These are phyloP conservation scores for Ciconia maguari DNA, from an alignment of 2,113 vertebrate species.

Conservation along the genomic window DNA sequence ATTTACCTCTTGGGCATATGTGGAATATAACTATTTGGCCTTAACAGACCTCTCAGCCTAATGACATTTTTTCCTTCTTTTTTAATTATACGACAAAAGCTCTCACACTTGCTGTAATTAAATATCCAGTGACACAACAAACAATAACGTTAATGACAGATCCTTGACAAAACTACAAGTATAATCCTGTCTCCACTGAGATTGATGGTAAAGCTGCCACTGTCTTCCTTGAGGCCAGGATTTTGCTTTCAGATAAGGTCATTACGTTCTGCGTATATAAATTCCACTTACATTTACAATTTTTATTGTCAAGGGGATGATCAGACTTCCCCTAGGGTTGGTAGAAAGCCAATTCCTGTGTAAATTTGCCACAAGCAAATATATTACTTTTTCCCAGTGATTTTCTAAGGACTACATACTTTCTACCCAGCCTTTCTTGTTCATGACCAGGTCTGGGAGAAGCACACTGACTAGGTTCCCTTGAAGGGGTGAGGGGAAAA, in stretches of 20 bases:
- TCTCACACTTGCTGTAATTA: not conserved
- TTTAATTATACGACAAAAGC: not conserved
- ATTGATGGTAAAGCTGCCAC: not conserved
- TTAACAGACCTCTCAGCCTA: not conserved
- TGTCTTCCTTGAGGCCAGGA: not conserved
- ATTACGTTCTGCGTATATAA: not conserved
- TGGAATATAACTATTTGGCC: not conserved
- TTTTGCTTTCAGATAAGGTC: not conserved
- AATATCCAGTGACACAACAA: slow-evolving; percentile 1
- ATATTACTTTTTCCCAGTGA: not conserved
- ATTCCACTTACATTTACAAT: not conserved
- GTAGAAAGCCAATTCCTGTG: not conserved
- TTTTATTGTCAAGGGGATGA: not conserved
- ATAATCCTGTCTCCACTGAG: not conserved
- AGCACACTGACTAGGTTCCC: not conserved
- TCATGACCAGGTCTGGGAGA: not conserved
- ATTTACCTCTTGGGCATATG: not conserved
- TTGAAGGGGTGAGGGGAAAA: not conserved
- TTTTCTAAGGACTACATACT: not conserved
- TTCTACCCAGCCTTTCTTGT: not conserved
- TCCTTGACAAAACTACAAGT: not conserved
- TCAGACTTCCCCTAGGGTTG: not conserved
- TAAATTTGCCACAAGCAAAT: not conserved
- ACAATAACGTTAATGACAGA: not conserved
- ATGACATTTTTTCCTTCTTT: not conserved